Base-by-base conservation (phyloP, 2,888 invertebrate genomes). In the Spisula solida region DNA sequence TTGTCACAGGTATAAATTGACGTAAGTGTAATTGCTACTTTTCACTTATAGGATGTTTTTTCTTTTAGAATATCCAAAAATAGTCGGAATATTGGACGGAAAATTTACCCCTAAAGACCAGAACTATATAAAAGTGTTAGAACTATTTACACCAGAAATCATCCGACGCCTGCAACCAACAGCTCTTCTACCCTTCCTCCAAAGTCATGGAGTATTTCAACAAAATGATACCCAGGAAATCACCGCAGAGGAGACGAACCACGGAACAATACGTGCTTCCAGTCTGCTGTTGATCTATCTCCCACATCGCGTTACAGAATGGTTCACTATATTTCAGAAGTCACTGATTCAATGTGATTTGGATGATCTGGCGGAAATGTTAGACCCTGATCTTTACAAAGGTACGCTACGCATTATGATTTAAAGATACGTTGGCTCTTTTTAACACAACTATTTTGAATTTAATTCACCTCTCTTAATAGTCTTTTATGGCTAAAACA, bases 1-100 rank as follows among this genome's bases (percentile, higher is more conserved):
- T 41, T 5, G 4, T 41, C 2, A 8, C 8, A 41, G 2, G 41
- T 41, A 2, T 41, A 41, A 41, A 8, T n/a, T n/a, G 41, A 2
- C 41, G 2, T 8, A 2, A 41, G 41, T 8, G 2, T 5, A 41
- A 41, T 41, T 41, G 41, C 8, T 41, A 2, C 41, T 41, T 41
- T 41, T 2, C 2, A 2, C 41, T 2, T 8, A 41, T 41, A 41
- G 41, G 51, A 51, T 51, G 1, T 51, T 51, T 66, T 4, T 56
- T 75, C n/a, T 82, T 89, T 66, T 83, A 90, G 90, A 75, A 25
- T 90, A 88, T 81, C 88, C 88, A 34, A 90, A 90, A 60, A 84
- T 90, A 20, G 90, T 85, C 12, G 47, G 81, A 51, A 86, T 88
- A n/a, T 78, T 90, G 25, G 60, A 82, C 14, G 90, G 90, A 12